Evolutionary conservation across 2,113 vertebrate species (phyloP).

Genomic region (Stercorarius parasiticus): DNA sequence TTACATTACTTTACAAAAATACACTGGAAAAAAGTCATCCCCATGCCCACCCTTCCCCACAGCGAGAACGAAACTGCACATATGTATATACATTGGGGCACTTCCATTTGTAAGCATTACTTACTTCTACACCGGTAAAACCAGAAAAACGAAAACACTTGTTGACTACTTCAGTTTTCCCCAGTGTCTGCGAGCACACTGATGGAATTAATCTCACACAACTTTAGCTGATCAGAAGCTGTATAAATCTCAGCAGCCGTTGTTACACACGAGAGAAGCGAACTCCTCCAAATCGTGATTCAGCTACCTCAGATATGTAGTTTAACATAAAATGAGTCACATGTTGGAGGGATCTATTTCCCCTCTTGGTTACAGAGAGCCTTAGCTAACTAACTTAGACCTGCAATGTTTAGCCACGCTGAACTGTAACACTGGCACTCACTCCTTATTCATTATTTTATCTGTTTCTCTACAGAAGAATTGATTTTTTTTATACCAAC

Average conservation of each 20-base stretch:
- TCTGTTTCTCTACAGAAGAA: not conserved
- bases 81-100: no score
- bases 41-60: not conserved
- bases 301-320: accelerated
- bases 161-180: not conserved
- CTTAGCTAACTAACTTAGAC: not conserved
- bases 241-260: not conserved
- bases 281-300: not conserved
- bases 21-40: not conserved
- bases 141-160: not conserved
- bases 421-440: not conserved
- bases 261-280: accelerated
- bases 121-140: not conserved
- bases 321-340: not conserved
- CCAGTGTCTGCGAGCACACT: not conserved
- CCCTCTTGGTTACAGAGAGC: not conserved
- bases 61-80: not conserved
- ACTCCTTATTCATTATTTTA: not conserved
- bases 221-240: not conserved
- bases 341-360: not conserved
- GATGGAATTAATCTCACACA: not conserved
- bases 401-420: not conserved
- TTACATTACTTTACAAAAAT: not conserved
- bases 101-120: accelerated
- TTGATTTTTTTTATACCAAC: not conserved